These are phyloP conservation scores for Ormia ochracea DNA, from an alignment of 2,888 invertebrate species.

Conservation along the genomic window DNA sequence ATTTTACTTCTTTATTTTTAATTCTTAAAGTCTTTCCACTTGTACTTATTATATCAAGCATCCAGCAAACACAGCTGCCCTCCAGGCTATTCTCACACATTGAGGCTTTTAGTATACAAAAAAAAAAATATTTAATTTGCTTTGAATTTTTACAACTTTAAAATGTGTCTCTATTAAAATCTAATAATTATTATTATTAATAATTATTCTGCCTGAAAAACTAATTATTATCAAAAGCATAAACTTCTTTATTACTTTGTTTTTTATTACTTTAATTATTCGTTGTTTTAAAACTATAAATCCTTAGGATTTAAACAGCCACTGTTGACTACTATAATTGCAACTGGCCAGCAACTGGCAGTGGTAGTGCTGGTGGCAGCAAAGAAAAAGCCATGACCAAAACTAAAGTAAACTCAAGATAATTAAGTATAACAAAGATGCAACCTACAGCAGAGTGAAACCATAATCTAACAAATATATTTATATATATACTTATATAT, in stretches of 20 bases:
- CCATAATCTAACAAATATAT: background rate
- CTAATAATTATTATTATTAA: background rate
- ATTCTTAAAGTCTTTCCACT: too few relatives aligned
- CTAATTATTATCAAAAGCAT: background rate
- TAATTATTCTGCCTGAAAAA: background rate
- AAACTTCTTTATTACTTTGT: background rate
- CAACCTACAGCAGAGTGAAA: background rate
- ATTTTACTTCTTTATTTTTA: too few relatives aligned
- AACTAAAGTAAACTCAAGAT: slow-evolving; percentile 5
- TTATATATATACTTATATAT: too few relatives aligned
- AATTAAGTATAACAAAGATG: background rate
- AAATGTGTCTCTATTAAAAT: background rate
- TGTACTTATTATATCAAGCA: too few relatives aligned
- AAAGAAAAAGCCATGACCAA: background rate
- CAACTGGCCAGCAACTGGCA: slow-evolving; percentile 6
- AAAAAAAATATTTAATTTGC: background rate
- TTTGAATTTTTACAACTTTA: background rate
- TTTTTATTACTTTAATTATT: slow-evolving; percentile 5
- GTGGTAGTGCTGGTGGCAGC: background rate
- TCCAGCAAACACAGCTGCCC: too few relatives aligned
- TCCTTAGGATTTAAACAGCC: slow-evolving; percentile 13
- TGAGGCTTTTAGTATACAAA: too few relatives aligned
- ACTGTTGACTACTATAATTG: slow-evolving; percentile 42
- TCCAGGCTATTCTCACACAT: too few relatives aligned
- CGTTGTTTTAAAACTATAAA: slow-evolving; percentile 10